phyloP scores from a whole-genome alignment of 2,888 invertebrate species.

The Lepeophtheirus nordmannii region DNA sequence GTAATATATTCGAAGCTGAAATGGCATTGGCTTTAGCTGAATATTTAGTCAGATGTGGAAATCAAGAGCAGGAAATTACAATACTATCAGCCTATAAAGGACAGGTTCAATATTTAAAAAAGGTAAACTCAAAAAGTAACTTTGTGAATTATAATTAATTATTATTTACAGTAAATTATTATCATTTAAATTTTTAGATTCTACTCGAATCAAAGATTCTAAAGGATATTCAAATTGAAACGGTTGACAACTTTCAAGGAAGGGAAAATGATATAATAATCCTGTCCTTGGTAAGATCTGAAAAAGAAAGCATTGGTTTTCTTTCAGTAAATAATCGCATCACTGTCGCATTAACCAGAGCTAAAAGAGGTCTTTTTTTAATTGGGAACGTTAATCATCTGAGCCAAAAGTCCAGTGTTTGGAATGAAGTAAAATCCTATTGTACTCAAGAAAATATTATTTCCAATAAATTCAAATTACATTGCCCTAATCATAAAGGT shows the following conservation, averaged over 20 bases:
- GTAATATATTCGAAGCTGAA: conserved; percentile 48
- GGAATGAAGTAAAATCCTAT: neutral
- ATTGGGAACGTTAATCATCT: conserved; percentile 4
- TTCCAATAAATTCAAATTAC: neutral
- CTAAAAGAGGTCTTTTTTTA: conserved; percentile 35
- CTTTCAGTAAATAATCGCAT: conserved; percentile 51
- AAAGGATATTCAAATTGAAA: conserved; percentile 44
- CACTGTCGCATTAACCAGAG: conserved; percentile 60
- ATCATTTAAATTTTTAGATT: no score
- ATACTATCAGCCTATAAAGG: conserved; percentile 55
- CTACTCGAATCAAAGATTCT: conserved; percentile 30
- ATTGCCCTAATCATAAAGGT: neutral
- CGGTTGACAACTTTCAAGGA: conserved; percentile 65
- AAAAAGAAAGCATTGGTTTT: conserved; percentile 52
- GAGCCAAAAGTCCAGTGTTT: neutral
- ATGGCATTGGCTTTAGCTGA: conserved; percentile 46
- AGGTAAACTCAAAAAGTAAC: conserved; percentile 33
- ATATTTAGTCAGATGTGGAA: conserved; percentile 44
- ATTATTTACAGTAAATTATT: no score
- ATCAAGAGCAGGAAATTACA: conserved; percentile 45
- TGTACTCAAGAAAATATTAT: neutral
- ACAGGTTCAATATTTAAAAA: conserved; percentile 45
- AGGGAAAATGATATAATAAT: conserved; percentile 61
- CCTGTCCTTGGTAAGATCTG: conserved; percentile 59
- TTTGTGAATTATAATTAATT: no score